A percentile compares a stretch with the other conserved stretches of the same genome.
Evolutionary conservation across 92 coral and sea anemone species (phyloP).

Genomic region (Galaxea fascicularis): DNA sequence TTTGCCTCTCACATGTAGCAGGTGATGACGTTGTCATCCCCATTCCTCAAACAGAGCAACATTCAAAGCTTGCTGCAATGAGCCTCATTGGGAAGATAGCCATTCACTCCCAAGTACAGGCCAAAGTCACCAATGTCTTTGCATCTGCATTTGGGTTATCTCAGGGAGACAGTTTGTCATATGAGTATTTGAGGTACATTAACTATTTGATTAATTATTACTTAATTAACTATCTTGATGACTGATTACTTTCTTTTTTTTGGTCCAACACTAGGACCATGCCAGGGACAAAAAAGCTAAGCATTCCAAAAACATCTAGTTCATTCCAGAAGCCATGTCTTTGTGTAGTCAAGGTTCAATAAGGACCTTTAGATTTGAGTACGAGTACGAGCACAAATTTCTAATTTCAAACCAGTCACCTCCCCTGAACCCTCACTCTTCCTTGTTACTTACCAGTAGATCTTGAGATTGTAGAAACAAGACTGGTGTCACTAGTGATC

Average conservation of each 20-base stretch:
- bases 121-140: slow-evolving; percentile 57
- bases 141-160: slow-evolving; percentile 55
- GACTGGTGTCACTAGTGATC: too few relatives aligned
- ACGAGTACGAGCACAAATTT: too few relatives aligned
- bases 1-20: slow-evolving; percentile 53
- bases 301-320: slow-evolving; percentile 31
- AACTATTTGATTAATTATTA: background rate
- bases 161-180: slow-evolving; percentile 47
- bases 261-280: slow-evolving; percentile 4
- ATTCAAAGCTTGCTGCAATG: slow-evolving; percentile 49
- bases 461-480: too few relatives aligned
- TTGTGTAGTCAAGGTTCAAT: slow-evolving; percentile 50
- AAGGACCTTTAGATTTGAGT: too few relatives aligned
- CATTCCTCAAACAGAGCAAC: slow-evolving; percentile 55
- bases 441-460: too few relatives aligned
- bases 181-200: slow-evolving; percentile 55
- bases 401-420: too few relatives aligned
- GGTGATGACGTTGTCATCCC: slow-evolving; percentile 27
- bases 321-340: slow-evolving; percentile 51
- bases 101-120: slow-evolving; percentile 44
- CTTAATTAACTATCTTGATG: background rate
- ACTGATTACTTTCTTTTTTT: background rate
- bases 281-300: slow-evolving; percentile 40
- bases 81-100: slow-evolving; percentile 63
- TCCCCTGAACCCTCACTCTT: too few relatives aligned